Percentiles rank a stretch among this genome's conserved stretches.
These are phyloP conservation scores for Leptarthrus brevirostris DNA, from an alignment of 2,888 invertebrate species.

Conservation along the genomic window DNA sequence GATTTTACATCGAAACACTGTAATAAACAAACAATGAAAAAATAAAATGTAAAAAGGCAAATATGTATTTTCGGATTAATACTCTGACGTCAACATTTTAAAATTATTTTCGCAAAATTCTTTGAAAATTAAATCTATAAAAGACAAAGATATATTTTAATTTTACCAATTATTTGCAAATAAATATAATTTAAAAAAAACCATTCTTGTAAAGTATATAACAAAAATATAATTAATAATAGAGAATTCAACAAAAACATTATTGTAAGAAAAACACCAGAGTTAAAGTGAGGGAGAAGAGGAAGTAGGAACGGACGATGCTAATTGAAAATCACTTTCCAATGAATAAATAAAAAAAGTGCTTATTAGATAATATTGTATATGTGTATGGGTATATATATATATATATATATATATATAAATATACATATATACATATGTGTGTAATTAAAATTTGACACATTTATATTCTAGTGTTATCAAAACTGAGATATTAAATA, in stretches of 20 bases:
- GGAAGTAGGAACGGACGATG: too few species aligned
- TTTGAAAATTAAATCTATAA: not conserved
- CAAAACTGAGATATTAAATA: conserved; percentile 3
- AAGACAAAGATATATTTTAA: not conserved
- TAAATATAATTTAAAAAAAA: not conserved
- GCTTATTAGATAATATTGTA: not conserved
- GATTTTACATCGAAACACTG: not conserved
- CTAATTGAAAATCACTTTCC: too few species aligned
- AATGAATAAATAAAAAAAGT: not conserved
- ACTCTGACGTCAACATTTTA: not conserved
- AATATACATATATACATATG: too few species aligned
- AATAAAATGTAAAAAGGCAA: not conserved
- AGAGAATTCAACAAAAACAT: not conserved
- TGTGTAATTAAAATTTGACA: not conserved
- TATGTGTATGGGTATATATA: too few species aligned
- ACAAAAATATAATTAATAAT: not conserved
- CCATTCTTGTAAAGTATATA: not conserved
- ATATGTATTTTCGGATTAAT: not conserved
- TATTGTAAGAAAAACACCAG: not conserved
- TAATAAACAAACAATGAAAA: not conserved
- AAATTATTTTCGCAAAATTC: not conserved
- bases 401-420: too few species aligned
- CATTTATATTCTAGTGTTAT: conserved; percentile 1
- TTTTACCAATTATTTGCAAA: not conserved
- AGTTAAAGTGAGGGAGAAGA: not conserved